These are phyloP conservation scores for Halictus ligatus DNA, from an alignment of 2,888 invertebrate genomes.

Conservation along the genomic window DNA sequence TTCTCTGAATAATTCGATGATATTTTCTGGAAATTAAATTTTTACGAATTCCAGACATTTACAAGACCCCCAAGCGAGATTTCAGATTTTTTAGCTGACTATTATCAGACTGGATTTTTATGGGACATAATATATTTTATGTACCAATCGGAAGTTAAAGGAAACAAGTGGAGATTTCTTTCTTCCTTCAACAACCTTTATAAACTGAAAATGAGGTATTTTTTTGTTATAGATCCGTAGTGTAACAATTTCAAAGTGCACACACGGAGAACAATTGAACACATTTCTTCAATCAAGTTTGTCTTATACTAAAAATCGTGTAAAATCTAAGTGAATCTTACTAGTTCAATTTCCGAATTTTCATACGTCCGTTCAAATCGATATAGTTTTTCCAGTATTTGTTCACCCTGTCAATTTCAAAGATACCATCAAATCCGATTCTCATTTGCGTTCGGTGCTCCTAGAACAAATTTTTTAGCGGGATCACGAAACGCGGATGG, in stretches of 20 bases:
- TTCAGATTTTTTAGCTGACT: neutral
- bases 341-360: neutral
- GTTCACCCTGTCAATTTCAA: neutral
- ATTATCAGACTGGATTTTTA: neutral
- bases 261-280: no score
- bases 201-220: neutral
- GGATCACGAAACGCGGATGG: neutral
- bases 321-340: no score
- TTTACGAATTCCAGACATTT: neutral
- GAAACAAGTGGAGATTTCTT: neutral
- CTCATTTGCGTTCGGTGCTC: neutral
- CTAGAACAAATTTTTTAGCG: neutral
- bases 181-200: neutral
- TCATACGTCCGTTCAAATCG: neutral
- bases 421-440: neutral
- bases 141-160: neutral
- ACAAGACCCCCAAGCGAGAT: neutral
- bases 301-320: no score
- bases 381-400: neutral
- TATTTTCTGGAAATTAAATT: neutral
- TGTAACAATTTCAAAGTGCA: no score
- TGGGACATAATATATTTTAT: neutral
- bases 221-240: no score
- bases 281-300: no score
- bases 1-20: neutral